Base-by-base conservation (phyloP, 2,888 invertebrate species). In the Drosophila paracracens region DNA sequence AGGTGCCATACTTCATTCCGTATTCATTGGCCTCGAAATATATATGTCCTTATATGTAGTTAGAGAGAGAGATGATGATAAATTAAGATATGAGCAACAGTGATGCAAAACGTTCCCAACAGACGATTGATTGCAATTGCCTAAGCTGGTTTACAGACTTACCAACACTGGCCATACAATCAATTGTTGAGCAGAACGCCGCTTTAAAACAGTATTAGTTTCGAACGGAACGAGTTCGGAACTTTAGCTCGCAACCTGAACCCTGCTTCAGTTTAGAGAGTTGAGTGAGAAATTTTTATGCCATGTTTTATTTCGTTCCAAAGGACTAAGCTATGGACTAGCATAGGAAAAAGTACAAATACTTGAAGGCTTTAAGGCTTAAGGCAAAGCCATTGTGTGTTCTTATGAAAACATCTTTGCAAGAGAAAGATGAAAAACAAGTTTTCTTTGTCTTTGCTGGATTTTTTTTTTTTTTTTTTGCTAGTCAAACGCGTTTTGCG, bases 161-260 rank as follows among this genome's bases (percentile, higher is more conserved):
- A 54, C 53, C 64, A 79, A 51, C 70, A 61, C 64, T 70, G 58
- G 48, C 70, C 46, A 35, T n/a, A 61, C 77, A 88, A 88, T 85
- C 89, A 85, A 80, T 68, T 79, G 88, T 67, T 78, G 72, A 65
- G 60, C 64, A 56, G 58, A 74, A 74, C 75, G 73, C 54, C 58
- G 33, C n/a, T 52, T 62, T 62, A 52, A 31, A 27, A 79, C 84
- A 85, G 84, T 85, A 70, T 85, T 58, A 89, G 84, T 85, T 85
- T 85, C 84, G 84, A 85, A 85, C 84, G 84, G 84, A 89, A 85
- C 90, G 84, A 85, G 84, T 88, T 88, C 88, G 88, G 84, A 85
- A 84, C 84, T 84, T 70, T 71, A 82, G 82, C 76, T 79, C 88
- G 88, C 88, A 83, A 86, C 87, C 87, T 83, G 89, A 83, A 88